Conservation (phyloP, 53 echinoderm and acorn worm genomes). For the Mesocentrotus franciscanus region DNA sequence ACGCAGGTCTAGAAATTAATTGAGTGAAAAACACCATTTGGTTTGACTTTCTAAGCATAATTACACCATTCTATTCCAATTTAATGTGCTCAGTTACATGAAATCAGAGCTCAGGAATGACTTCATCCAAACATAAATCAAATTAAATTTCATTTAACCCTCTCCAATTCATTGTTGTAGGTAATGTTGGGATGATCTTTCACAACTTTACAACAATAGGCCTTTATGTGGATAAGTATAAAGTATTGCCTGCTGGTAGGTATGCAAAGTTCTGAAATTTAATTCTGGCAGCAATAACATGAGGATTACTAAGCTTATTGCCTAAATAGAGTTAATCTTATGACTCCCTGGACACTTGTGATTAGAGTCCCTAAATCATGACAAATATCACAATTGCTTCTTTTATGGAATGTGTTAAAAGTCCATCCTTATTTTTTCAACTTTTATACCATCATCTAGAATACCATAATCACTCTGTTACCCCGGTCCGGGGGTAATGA, state of each 20-base stretch:
- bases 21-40: neutral
- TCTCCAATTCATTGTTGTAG: neutral
- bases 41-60: neutral
- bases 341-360: constrained; percentile 2
- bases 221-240: neutral
- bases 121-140: neutral
- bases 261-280: neutral
- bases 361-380: neutral
- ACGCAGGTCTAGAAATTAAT: neutral
- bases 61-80: neutral
- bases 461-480: too few relatives aligned
- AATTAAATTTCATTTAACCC: neutral
- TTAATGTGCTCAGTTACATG: neutral
- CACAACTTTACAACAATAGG: neutral
- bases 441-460: neutral
- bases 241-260: neutral
- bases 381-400: neutral
- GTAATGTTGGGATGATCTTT: neutral
- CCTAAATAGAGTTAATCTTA: neutral
- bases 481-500: too few relatives aligned
- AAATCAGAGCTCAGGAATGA: neutral
- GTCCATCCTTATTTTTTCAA: neutral
- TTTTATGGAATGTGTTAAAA: neutral
- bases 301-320: neutral
- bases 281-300: constrained; percentile 7